Base-by-base conservation (phyloP, 2,797 vertebrate species). In the Chelon auratus region DNA sequence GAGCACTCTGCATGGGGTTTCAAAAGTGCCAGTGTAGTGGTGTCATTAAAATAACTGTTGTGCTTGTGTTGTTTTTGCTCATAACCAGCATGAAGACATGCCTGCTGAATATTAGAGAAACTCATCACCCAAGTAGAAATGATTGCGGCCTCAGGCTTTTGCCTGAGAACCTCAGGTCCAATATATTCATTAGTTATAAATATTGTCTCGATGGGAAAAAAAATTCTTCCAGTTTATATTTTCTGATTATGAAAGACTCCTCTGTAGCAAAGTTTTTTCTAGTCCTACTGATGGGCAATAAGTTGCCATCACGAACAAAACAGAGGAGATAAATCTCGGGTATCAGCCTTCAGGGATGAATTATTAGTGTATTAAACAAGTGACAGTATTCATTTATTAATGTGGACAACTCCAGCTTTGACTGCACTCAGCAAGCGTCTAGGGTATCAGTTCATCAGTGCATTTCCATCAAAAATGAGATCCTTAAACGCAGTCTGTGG, bases 391-490 rank as follows among this genome's bases (percentile, higher is more conserved):
- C 20, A 2, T 4, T 56, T 61, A 26, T 36, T 61, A 42, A 45
- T 52, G 51, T 62, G 26, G 45, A 67, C 22, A 47, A 18, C 54
- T 55, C 15, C 52, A 47, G 52, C 53, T 59, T 56, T 2, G 2
- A 20, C 40, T 51, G 36, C 12, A 51, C 2, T 22, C 60, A 42
- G 3, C 52, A 3, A 55, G 70, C 10, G 30, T 50, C 22, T 62
- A 53, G 39, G 22, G 20, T 15, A 33, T 36, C 30, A 63, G 17
- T 72, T 56, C 24, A 57, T 37, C 55, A 58, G 30, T 22, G 14
- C 48, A 30, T 76, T 50, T 80, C 60, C 24, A 26, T 61, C 9
- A 61, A 48, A 14, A 6, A 55, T 42, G 14, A 59, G 20, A 45
- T 64, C 36, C 14, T 60, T 60, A 13, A 59, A 70, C 45, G 33